Evolutionary conservation across 2,888 invertebrate species (phyloP).

Genomic region (Malthinus flaveolus): DNA sequence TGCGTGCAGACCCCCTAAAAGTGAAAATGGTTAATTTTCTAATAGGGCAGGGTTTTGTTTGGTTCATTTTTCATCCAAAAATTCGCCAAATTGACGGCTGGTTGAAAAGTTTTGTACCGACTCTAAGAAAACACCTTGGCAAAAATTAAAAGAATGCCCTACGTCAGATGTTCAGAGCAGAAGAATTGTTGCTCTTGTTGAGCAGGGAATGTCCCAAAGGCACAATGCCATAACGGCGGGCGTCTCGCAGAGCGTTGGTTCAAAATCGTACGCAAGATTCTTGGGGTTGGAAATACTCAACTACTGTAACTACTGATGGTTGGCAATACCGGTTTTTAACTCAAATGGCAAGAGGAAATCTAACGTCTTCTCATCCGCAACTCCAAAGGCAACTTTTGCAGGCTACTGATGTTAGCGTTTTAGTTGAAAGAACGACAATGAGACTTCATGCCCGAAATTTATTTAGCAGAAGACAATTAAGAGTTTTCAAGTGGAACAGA

Average conservation of each 20-base stretch:
- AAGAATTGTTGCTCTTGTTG: background rate
- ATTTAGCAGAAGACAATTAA: background rate
- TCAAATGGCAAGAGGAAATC: background rate
- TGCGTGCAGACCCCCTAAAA: constrained; percentile 19
- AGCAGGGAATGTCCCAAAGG: background rate
- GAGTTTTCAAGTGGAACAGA: background rate
- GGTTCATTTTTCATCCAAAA: too few species aligned
- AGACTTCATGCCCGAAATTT: background rate
- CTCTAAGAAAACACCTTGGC: too few species aligned
- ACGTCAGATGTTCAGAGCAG: background rate
- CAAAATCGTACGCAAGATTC: background rate
- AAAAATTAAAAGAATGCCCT: too few species aligned
- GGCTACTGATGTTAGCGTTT: background rate
- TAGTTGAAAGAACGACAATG: background rate
- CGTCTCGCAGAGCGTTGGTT: background rate
- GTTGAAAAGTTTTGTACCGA: too few species aligned
- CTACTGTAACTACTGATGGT: background rate
- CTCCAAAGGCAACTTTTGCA: constrained; percentile 2
- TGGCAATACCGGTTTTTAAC: background rate
- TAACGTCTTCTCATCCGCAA: background rate
- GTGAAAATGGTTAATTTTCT: too few species aligned
- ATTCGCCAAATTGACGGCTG: too few species aligned
- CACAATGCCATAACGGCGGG: too few species aligned
- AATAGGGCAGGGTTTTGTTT: too few species aligned
- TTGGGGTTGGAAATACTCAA: background rate